Evolutionary conservation across 2,888 invertebrate genomes (phyloP), one percentile per base, ranked within the genome.

Genomic region (Odontothrips loti): DNA sequence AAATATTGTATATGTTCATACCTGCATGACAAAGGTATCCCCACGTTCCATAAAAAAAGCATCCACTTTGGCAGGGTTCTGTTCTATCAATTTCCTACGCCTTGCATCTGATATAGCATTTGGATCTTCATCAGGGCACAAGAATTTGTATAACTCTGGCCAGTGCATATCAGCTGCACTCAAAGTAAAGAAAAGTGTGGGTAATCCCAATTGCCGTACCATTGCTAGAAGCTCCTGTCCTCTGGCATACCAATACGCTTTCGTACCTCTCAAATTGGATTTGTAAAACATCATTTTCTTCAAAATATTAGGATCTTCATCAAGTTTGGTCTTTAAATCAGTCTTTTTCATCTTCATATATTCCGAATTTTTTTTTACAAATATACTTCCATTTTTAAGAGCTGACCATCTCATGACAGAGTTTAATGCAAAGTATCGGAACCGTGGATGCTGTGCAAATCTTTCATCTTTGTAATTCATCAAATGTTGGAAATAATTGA

Each of bases 151-250:
- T 20, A 81, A 80, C n/a, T 83, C 82, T 27, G 82, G 82, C 83
- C 83, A 83, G 27, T 82, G 81, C 15, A 83, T 47, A 51, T 83
- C 83, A 47, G 83, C 83, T 10, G 83, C 83, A 47, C 82, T 82
- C n/a, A 83, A 48, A 17, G 83, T 83, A 80, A 83, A 81, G 79
- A 83, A 83, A 0, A 82, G 27, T 23, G 83, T 82, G 27, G 82
- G 83, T 12, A 68, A 17, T 12, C 83, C 83, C 8, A 83, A 15
- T 27, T 81, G 81, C 48, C 82, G n/a, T 2, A 83, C 83, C 83
- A 83, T 83, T 20, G 81, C 81, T 17, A 83, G 43, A 0, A 83
- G 51, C 27, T 83, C 83, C 17, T 12, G 47, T 10, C 80, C 34
- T 3, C 82, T 81, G 47, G 80, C 47, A 23, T 47, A 27, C 83